A percentile compares a stretch with the other conserved stretches of the same genome.
These are phyloP conservation scores for Brachystomella parvula DNA, from an alignment of 1,140 invertebrate species.

Conservation along the genomic window DNA sequence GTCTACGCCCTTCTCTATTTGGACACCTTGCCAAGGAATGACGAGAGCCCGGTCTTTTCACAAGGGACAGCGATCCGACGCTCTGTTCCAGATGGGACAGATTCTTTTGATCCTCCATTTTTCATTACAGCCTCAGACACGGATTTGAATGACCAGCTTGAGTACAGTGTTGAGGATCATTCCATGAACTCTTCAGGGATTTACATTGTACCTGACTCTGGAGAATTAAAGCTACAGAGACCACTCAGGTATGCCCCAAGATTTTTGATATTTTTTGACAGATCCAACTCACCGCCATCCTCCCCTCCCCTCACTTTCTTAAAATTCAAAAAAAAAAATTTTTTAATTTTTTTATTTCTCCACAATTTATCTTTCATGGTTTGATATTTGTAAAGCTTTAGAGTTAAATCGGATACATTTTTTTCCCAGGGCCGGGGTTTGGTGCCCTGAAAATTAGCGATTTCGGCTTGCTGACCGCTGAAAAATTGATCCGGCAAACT, in stretches of 20 bases:
- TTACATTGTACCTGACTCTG: constrained; percentile 54
- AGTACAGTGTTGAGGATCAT: constrained; percentile 26
- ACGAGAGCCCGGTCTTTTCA: constrained; percentile 69
- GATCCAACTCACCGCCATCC: too few species aligned
- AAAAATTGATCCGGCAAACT: too few species aligned
- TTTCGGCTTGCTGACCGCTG: too few species aligned
- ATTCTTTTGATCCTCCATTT: constrained; percentile 31
- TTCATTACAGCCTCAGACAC: constrained; percentile 35
- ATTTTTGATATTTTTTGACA: too few species aligned
- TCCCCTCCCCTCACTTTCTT: too few species aligned
- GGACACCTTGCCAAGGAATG: constrained; percentile 49
- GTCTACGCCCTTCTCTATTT: constrained; percentile 32
- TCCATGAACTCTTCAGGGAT: constrained; percentile 30
- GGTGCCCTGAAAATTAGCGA: too few species aligned
- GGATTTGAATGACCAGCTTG: constrained; percentile 33
- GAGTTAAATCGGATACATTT: too few species aligned
- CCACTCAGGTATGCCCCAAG: constrained; percentile 42
- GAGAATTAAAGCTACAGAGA: constrained; percentile 57
- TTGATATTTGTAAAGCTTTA: too few species aligned
- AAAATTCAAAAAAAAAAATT: constrained; percentile 12
- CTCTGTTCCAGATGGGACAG: constrained; percentile 29
- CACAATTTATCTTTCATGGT: too few species aligned
- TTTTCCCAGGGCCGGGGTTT: too few species aligned
- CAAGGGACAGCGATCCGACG: constrained; percentile 23
- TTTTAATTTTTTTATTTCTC: too few species aligned